Evolutionary conservation across 2,797 vertebrate genomes (phyloP).

Genomic region (Triplophysa yarkandensis): DNA sequence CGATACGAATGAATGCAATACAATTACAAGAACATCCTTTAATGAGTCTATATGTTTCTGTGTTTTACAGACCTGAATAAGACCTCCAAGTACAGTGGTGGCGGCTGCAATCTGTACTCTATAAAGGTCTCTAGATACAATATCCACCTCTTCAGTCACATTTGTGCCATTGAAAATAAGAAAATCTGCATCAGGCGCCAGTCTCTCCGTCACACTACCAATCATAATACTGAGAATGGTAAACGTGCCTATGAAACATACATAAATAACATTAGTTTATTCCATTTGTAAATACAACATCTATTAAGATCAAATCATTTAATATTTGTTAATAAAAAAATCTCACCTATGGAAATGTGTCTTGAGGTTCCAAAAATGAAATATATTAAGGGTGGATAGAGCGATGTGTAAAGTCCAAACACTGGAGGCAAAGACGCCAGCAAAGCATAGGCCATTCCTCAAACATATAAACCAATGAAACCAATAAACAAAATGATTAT

Average conservation of each 20-base stretch:
- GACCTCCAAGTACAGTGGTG: slow-evolving; percentile 85
- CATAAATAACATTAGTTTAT: no score
- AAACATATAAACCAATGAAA: slow-evolving; percentile 7
- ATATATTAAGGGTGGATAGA: slow-evolving; percentile 91
- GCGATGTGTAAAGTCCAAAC: slow-evolving; percentile 90
- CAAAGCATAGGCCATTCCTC: slow-evolving; percentile 93
- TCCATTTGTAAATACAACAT: no score
- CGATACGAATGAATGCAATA: not conserved
- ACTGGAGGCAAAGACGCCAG: slow-evolving; percentile 91
- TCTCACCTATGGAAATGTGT: slow-evolving; percentile 87
- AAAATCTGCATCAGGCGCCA: slow-evolving; percentile 78
- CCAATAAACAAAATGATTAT: not conserved
- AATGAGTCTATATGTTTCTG: not conserved
- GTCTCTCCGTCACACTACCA: slow-evolving; percentile 86
- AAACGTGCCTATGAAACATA: slow-evolving; percentile 83
- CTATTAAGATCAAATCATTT: no score
- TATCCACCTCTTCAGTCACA: slow-evolving; percentile 68
- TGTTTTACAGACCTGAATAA: slow-evolving; percentile 86
- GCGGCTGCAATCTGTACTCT: slow-evolving; percentile 87
- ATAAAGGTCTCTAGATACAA: slow-evolving; percentile 69
- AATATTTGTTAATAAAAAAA: not conserved
- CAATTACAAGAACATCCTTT: not conserved
- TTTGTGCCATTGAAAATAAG: slow-evolving; percentile 75
- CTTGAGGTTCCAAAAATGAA: slow-evolving; percentile 94
- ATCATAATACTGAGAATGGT: slow-evolving; percentile 96